These are phyloP conservation scores for Phthorimaea operculella DNA, from an alignment of 1,140 invertebrate species.

Conservation along the genomic window DNA sequence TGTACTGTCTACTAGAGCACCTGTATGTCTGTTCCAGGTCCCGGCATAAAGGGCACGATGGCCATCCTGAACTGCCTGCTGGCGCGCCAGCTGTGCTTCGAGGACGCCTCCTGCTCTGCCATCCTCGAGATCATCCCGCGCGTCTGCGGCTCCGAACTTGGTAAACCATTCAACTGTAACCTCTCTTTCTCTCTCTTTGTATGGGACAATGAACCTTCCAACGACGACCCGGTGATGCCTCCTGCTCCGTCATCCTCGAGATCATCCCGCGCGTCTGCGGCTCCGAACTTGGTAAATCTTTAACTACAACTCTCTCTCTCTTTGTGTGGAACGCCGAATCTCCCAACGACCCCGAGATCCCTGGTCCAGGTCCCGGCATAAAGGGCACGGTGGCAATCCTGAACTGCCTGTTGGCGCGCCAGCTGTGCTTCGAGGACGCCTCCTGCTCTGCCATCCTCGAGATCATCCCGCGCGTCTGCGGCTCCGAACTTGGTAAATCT, in stretches of 20 bases:
- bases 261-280: slow-evolving; percentile 90
- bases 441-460: slow-evolving; percentile 89
- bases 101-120: slow-evolving; percentile 87
- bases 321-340: too few species aligned
- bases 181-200: slow-evolving; percentile 81
- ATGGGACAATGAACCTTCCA: slow-evolving; percentile 85
- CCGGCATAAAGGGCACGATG: slow-evolving; percentile 66
- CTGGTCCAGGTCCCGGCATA: slow-evolving; percentile 51
- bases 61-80: slow-evolving; percentile 86
- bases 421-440: slow-evolving; percentile 86
- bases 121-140: slow-evolving; percentile 89
- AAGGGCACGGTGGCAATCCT: slow-evolving; percentile 76
- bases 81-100: slow-evolving; percentile 85
- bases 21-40: slow-evolving; percentile 23
- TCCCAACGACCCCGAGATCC: too few species aligned
- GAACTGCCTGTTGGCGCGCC: slow-evolving; percentile 85
- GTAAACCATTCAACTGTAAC: too few species aligned
- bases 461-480: slow-evolving; percentile 89
- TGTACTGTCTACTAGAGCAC: too few species aligned
- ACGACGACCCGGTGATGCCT: slow-evolving; percentile 86
- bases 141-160: slow-evolving; percentile 88
- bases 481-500: slow-evolving; percentile 87
- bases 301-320: too few species aligned
- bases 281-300: slow-evolving; percentile 87
- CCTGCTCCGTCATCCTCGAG: slow-evolving; percentile 87